Evolutionary conservation across 92 coral and sea anemone species (phyloP), one percentile per base, ranked within the genome.

Genomic region (Porites evermanni): DNA sequence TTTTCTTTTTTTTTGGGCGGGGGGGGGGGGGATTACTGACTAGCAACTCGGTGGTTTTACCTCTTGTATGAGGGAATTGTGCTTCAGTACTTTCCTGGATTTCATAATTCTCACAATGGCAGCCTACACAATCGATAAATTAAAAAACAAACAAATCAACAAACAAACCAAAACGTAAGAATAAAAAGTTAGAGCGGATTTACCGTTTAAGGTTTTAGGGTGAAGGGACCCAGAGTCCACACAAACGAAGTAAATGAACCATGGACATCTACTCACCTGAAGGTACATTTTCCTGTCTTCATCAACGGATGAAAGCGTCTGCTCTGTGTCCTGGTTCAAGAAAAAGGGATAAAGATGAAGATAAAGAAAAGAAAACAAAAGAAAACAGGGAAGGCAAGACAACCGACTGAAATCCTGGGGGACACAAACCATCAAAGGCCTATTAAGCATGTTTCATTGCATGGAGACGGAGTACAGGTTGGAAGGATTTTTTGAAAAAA

Each of bases 91-190:
- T 81, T 95, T 97, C 77, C 99, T 89, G 24, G 99, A 96, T 90
- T 97, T 97, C 99, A 97, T 97, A 67, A 97, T 93, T 82, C 99
- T 91, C 51, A 97, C 99, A 73, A 97, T 90, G 56, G 99, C 96
- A 64, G 99, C 99, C 99, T 97, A 67, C 64, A 59, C 8, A 85
- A 64, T 21, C 68, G 17, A 76, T 32, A 52, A 75, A 67, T 12
- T 61, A 17, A n/a, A 52, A 56, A 79, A n/a, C 6, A 26, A 13
- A 21, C 70, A 23, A 82, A 26, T 56, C 50, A 56, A 23, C 38
- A 50, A 29, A 29, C 32, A 29, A 29, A 29, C 32, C 32, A 29
- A 29, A 29, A 29, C 24, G 50, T 2, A 61, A 32, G 1, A 16
- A 18, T 14, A 54, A 70, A 2, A 18, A 2, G 0, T 4, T 12